A percentile compares a stretch with the other conserved stretches of the same genome.
Conservation (phyloP, 2,888 invertebrate species). For the Pseudococcus viburni region DNA sequence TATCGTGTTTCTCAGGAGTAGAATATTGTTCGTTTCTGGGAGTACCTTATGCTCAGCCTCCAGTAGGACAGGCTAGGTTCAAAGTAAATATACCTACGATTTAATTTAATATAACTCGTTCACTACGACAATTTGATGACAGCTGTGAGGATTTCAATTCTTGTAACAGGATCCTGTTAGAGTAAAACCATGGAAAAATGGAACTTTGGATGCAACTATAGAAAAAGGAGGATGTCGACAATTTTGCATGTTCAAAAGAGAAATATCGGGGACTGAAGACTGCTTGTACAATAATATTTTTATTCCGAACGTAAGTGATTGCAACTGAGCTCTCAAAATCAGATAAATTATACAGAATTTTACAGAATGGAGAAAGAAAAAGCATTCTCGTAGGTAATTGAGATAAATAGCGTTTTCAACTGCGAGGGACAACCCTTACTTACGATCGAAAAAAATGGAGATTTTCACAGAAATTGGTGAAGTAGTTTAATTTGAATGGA, state of each 20-base stretch:
- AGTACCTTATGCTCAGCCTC: conserved; percentile 72
- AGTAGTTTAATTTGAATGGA: too few relatives aligned
- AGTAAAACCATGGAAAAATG: conserved; percentile 5
- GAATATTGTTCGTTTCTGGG: conserved; percentile 71
- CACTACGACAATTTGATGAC: too few relatives aligned
- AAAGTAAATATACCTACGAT: conserved; percentile 70
- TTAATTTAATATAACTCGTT: too few relatives aligned
- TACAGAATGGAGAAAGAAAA: too few relatives aligned
- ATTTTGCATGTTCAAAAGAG: neutral
- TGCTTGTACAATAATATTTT: conserved; percentile 95
- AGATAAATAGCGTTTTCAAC: too few relatives aligned
- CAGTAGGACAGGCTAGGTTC: conserved; percentile 71
- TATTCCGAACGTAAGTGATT: conserved; percentile 73
- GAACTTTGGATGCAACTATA: conserved; percentile 1
- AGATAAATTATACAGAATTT: too few relatives aligned
- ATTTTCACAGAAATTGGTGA: too few relatives aligned
- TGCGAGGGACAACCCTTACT: too few relatives aligned
- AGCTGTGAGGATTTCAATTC: neutral
- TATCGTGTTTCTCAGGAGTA: too few relatives aligned
- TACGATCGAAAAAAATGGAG: too few relatives aligned
- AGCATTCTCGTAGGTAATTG: too few relatives aligned
- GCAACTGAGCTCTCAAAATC: too few relatives aligned
- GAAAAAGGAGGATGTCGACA: conserved; percentile 1
- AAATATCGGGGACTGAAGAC: conserved; percentile 80
- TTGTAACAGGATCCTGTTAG: neutral